Evolutionary conservation across 1,140 invertebrate genomes (phyloP).

Genomic region (Cydia strobilella): DNA sequence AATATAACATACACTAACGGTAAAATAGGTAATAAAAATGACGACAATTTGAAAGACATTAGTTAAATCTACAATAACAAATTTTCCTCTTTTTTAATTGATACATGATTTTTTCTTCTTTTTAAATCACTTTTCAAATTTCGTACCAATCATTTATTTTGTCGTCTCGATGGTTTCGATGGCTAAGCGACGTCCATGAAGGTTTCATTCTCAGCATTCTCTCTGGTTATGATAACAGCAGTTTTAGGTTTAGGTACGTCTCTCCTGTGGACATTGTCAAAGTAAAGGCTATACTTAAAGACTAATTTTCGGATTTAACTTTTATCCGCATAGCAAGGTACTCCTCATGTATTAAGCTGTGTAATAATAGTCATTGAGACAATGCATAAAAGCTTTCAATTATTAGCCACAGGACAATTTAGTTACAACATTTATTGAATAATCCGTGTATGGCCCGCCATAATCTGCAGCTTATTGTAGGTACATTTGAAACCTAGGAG

Average conservation of each 20-base stretch:
- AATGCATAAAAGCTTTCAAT: no score
- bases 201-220: constrained; percentile 34
- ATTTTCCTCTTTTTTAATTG: constrained; percentile 77
- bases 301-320: no score
- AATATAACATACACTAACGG: constrained; percentile 72
- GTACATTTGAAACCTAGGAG: no score
- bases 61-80: constrained; percentile 76
- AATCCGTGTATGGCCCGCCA: no score
- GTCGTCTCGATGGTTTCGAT: constrained; percentile 74
- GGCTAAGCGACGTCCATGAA: constrained; percentile 49
- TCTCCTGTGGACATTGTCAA: no score
- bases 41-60: constrained; percentile 77
- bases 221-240: constrained; percentile 30
- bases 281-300: no score
- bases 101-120: constrained; percentile 74
- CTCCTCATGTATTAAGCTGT: no score
- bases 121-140: constrained; percentile 75
- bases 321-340: no score
- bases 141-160: constrained; percentile 53
- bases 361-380: no score
- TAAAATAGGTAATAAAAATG: constrained; percentile 76
- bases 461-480: no score
- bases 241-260: neutral
- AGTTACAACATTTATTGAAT: no score
- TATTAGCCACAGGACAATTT: no score